Conservation (phyloP, 2,113 vertebrate genomes). For the Podilymbus podiceps region DNA sequence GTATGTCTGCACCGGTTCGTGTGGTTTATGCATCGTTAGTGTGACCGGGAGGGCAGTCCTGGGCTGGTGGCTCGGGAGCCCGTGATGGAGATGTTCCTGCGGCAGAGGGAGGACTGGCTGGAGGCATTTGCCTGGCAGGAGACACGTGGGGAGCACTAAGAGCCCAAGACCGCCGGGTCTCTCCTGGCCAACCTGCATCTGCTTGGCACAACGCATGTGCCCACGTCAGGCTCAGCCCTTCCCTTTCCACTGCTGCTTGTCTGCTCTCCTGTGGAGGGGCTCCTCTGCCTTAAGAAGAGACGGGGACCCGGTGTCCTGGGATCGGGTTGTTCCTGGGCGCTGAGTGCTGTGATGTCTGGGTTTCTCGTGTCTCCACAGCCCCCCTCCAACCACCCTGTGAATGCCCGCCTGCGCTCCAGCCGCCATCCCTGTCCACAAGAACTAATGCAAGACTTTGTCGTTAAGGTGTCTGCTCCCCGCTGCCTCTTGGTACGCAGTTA, state of each 20-base stretch:
- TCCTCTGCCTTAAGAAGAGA: neutral
- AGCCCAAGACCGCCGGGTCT: neutral
- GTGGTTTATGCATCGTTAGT: neutral
- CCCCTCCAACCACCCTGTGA: neutral
- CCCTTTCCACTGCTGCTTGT: neutral
- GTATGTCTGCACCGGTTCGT: neutral
- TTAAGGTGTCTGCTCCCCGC: neutral
- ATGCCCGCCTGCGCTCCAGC: neutral
- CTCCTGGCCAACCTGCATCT: neutral
- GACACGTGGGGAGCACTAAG: neutral
- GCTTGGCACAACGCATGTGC: neutral
- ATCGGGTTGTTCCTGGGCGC: neutral
- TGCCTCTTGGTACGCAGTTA: neutral
- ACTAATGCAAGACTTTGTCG: neutral
- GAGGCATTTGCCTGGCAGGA: neutral
- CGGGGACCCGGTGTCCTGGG: rapidly evolving
- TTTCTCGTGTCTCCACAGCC: neutral
- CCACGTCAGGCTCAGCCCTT: neutral
- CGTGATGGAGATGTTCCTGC: neutral
- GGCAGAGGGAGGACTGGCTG: neutral
- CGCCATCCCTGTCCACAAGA: neutral
- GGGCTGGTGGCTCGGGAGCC: neutral
- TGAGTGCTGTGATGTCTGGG: neutral
- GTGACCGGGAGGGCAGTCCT: too few species aligned
- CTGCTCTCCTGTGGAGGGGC: neutral